These are phyloP conservation scores for Thalassophryne amazonica DNA, from an alignment of 2,797 vertebrate genomes.

Conservation along the genomic window DNA sequence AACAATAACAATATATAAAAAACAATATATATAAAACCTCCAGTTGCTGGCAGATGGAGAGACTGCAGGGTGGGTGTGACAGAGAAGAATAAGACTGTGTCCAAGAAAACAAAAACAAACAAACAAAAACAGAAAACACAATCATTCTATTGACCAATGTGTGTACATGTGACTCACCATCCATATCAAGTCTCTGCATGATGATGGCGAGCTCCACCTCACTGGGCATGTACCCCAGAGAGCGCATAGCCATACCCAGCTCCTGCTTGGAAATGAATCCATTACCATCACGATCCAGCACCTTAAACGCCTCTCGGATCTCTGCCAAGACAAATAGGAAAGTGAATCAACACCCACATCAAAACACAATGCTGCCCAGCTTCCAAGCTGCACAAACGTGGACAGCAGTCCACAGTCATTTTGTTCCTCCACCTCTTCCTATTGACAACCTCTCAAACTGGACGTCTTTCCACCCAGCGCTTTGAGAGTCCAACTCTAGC, in stretches of 20 bases:
- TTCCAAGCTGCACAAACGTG: not conserved
- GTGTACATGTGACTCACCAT: conserved; percentile 79
- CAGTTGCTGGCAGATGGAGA: too few relatives aligned
- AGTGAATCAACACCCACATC: conserved; percentile 17
- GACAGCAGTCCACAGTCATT: not conserved
- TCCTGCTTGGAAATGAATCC: conserved; percentile 97
- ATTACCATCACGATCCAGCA: conserved; percentile 90
- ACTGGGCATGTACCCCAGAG: conserved; percentile 93
- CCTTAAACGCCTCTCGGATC: conserved; percentile 91
- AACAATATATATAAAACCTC: too few relatives aligned
- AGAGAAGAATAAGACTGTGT: too few relatives aligned
- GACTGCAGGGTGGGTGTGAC: too few relatives aligned
- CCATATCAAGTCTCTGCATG: conserved; percentile 96
- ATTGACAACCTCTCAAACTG: too few relatives aligned
- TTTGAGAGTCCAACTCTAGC: too few relatives aligned
- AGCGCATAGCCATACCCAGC: conserved; percentile 95
- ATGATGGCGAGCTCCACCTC: conserved; percentile 95
- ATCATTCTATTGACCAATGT: too few relatives aligned
- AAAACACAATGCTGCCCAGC: not conserved
- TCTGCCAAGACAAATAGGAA: conserved; percentile 75
- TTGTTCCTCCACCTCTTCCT: too few relatives aligned
- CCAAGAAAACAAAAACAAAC: too few relatives aligned
- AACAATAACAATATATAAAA: too few relatives aligned
- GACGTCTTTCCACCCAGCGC: too few relatives aligned
- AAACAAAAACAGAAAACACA: too few relatives aligned